Conservation (phyloP, 1,140 invertebrate genomes). For the Leucophenga varia region DNA sequence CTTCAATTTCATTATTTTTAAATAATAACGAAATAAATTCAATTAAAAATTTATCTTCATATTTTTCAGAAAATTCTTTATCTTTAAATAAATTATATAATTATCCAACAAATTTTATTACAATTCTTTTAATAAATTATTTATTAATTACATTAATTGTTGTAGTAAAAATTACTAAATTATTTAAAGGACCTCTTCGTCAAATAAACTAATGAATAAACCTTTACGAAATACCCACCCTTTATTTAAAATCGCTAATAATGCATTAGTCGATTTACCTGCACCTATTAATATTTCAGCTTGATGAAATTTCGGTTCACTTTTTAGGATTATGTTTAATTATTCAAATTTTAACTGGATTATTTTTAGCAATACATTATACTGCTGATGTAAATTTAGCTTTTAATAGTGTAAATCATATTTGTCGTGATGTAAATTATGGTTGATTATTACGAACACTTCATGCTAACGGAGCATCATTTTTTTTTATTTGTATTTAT, state of each 20-base stretch:
- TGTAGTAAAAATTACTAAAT: constrained; percentile 55
- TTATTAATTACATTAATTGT: constrained; percentile 58
- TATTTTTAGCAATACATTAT: constrained; percentile 66
- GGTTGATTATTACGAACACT: constrained; percentile 60
- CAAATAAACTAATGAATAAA: constrained; percentile 56
- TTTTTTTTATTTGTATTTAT: constrained; percentile 60
- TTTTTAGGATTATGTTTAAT: constrained; percentile 62
- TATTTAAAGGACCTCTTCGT: constrained; percentile 47
- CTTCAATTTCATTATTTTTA: no score
- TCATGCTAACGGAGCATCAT: constrained; percentile 61
- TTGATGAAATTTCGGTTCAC: constrained; percentile 61
- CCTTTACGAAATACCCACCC: no score
- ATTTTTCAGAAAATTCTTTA: constrained; percentile 33
- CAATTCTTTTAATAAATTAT: constrained; percentile 57
- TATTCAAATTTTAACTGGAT: constrained; percentile 63
- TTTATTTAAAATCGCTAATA: no score
- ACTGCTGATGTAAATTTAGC: constrained; percentile 59
- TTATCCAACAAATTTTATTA: constrained; percentile 46
- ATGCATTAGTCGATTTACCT: constrained; percentile 59
- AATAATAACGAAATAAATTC: no score
- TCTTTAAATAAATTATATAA: constrained; percentile 54
- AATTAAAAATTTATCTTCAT: constrained; percentile 20
- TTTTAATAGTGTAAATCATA: constrained; percentile 62
- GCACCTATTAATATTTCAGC: constrained; percentile 57
- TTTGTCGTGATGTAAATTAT: constrained; percentile 60